These are phyloP conservation scores for Lates japonicus DNA, from an alignment of 2,797 vertebrate species.

Conservation along the genomic window DNA sequence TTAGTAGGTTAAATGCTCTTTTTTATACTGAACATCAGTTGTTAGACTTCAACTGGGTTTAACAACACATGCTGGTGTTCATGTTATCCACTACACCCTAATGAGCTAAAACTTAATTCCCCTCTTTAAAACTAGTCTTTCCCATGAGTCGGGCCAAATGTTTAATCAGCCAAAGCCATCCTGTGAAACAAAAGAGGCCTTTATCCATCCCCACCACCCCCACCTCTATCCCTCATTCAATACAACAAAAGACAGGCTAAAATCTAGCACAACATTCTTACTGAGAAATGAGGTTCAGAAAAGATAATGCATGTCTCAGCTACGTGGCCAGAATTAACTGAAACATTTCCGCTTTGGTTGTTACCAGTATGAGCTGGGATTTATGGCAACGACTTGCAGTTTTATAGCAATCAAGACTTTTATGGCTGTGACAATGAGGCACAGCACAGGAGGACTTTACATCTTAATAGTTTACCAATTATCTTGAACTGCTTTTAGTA, in stretches of 20 bases:
- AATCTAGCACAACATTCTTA: slow-evolving; percentile 12
- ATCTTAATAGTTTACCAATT: slow-evolving; percentile 83
- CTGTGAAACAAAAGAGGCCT: slow-evolving; percentile 75
- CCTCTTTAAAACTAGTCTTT: slow-evolving; percentile 36
- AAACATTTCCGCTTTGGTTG: slow-evolving; percentile 23
- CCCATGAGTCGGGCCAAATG: slow-evolving; percentile 67
- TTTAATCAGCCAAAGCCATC: slow-evolving; percentile 70
- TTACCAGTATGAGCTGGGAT: slow-evolving; percentile 16
- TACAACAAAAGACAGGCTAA: slow-evolving; percentile 43
- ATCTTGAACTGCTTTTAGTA: slow-evolving; percentile 24
- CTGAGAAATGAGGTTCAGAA: slow-evolving; percentile 10
- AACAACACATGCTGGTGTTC: background rate
- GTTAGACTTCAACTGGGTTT: background rate
- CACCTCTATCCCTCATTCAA: slow-evolving; percentile 19
- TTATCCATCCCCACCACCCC: slow-evolving; percentile 50
- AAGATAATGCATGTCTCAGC: background rate
- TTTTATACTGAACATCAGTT: background rate
- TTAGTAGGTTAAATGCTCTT: background rate
- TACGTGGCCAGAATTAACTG: slow-evolving; percentile 5
- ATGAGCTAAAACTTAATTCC: slow-evolving; percentile 36
- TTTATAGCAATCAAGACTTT: slow-evolving; percentile 66
- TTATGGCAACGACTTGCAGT: slow-evolving; percentile 58
- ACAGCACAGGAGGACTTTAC: slow-evolving; percentile 75
- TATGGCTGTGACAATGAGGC: slow-evolving; percentile 61
- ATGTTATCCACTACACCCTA: background rate